Percentiles rank a stretch among this genome's conserved stretches.
phyloP scores from a whole-genome alignment of 2,113 vertebrate genomes.

The Osmerus eperlanus region DNA sequence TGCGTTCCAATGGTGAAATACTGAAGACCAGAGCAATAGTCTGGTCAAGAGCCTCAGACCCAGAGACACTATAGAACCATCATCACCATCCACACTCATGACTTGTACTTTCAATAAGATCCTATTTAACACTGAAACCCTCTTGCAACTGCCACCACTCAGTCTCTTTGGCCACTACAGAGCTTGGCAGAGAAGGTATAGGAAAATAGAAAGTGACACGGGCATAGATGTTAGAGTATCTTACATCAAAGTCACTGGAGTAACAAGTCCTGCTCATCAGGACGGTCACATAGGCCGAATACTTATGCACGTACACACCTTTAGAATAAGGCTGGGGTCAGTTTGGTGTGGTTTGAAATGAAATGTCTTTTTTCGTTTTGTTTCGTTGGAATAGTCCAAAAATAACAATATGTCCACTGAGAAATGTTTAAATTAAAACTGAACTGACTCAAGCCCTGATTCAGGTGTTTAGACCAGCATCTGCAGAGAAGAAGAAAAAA shows the following conservation, averaged over 20 bases:
- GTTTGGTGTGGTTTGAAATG: no score
- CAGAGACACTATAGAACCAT: constrained; percentile 13
- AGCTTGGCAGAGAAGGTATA: constrained; percentile 28
- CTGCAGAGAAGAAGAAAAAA: no score
- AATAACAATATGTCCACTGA: no score
- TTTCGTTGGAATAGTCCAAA: no score
- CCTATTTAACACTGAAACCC: constrained; percentile 24
- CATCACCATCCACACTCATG: background rate
- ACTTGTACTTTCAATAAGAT: background rate
- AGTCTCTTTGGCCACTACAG: constrained; percentile 25
- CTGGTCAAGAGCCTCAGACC: background rate
- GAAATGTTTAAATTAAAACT: no score
- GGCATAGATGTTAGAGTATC: constrained; percentile 52
- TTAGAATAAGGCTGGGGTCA: background rate
- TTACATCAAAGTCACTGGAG: background rate
- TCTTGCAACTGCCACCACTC: constrained; percentile 11
- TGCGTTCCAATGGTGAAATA: background rate
- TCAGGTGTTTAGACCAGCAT: no score
- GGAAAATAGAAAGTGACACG: constrained; percentile 50
- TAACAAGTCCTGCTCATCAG: constrained; percentile 3
- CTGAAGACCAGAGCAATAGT: background rate
- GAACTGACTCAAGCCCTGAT: no score
- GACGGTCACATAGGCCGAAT: background rate
- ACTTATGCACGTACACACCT: constrained; percentile 8
- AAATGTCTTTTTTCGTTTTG: no score